Evolutionary conservation across 1,140 invertebrate species (phyloP).

Genomic region (Camponotus pennsylvanicus): DNA sequence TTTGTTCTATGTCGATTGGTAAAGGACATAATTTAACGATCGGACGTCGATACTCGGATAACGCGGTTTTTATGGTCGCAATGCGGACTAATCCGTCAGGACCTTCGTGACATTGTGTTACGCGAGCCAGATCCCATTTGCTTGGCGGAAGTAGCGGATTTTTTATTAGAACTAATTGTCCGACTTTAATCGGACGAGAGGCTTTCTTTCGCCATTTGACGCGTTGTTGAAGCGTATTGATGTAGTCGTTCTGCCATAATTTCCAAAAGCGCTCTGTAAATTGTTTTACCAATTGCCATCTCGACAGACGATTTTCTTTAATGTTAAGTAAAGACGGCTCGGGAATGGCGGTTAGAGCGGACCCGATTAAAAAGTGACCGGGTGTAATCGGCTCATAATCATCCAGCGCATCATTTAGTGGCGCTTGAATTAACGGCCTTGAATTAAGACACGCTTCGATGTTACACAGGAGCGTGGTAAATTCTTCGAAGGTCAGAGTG

Average conservation of each 20-base stretch:
- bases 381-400: neutral
- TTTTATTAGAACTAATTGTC: neutral
- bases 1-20: neutral
- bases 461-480: slow-evolving; percentile 8
- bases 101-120: slow-evolving; percentile 23
- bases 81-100: slow-evolving; percentile 23
- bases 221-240: no score
- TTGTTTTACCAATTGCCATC: neutral
- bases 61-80: slow-evolving; percentile 22
- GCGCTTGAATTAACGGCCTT: neutral
- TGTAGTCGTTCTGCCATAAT: slow-evolving; percentile 45
- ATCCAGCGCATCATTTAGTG: neutral
- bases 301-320: neutral
- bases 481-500: slow-evolving; percentile 38
- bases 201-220: slow-evolving; percentile 2
- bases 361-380: slow-evolving; percentile 9
- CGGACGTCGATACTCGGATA: neutral
- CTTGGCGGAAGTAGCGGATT: neutral
- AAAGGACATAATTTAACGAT: slow-evolving; percentile 8
- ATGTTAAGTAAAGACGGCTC: neutral
- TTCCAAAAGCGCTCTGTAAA: slow-evolving; percentile 46
- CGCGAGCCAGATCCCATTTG: slow-evolving; percentile 22
- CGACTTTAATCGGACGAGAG: neutral
- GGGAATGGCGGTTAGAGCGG: neutral
- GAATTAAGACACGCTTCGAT: slow-evolving; percentile 51